Evolutionary conservation across 2,888 invertebrate species (phyloP), one percentile per base, ranked within the genome.

Genomic region (Chrysotoxum bicinctum): DNA sequence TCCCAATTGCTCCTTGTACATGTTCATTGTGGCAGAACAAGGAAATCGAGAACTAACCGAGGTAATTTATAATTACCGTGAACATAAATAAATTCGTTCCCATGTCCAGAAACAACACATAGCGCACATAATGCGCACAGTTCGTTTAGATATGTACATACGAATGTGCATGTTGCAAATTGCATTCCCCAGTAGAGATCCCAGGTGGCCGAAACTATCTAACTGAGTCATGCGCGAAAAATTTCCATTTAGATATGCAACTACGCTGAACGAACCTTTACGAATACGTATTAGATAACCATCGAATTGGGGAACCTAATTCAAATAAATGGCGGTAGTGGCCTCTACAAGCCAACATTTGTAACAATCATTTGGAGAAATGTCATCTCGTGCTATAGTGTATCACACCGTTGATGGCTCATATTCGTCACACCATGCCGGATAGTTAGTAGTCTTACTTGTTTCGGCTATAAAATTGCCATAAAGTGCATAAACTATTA

Each of bases 51-150:
- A 75, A 75, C 21, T 37, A 56, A 72, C 60, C 84, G 70, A 80
- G 66, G 70, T 72, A 84, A 76, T 84, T 80, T 66, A 72, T 84
- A 84, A 84, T 80, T 75, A 72, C 84, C n/a, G 66, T 30, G 75
- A 80, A 75, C 80, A 84, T 79, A 79, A 79, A 84, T 79, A 84
- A 70, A 84, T 52, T 72, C 58, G 75, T 79, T 84, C 75, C 75
- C 79, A 84, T 84, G 66, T 56, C 52, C 74, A 78, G 26, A 58
- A 45, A 50, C 58, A 68, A 21, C 21, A n/a, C 16, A 69, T 72
- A 68, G 45, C 37, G 26, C 60, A 60, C 74, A 77, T 40, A 14
- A 68, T 76, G 32, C n/a, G n/a, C 35, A 16, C 12, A 35, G 56
- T 32, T 56, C 35, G 6, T 56, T 32, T 10, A 16, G 9, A 32